Evolutionary conservation across 2,113 vertebrate genomes (phyloP).

Genomic region (Channa maculata): DNA sequence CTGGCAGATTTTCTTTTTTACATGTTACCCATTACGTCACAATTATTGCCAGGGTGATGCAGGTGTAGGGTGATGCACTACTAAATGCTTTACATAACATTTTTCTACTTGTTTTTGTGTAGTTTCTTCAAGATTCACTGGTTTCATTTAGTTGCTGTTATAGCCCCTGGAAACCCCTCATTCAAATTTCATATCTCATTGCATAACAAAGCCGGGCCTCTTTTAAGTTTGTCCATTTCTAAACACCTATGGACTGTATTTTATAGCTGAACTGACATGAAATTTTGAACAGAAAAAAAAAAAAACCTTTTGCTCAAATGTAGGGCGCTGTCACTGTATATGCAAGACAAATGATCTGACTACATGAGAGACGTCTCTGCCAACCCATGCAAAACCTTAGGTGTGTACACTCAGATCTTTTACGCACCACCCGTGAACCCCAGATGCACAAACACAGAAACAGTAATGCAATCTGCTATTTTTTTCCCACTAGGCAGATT

Average conservation of each 20-base stretch:
- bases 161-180: conserved; percentile 12
- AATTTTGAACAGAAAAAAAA: conserved; percentile 45
- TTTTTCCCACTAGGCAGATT: conserved; percentile 78
- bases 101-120: conserved; percentile 2
- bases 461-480: conserved; percentile 77
- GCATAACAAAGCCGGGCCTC: conserved; percentile 7
- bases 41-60: too few relatives aligned
- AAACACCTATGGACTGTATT: conserved; percentile 34
- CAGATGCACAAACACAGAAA: conserved; percentile 83
- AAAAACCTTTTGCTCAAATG: conserved; percentile 40
- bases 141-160: not conserved
- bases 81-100: not conserved
- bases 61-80: not conserved
- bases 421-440: conserved; percentile 79
- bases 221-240: conserved; percentile 16
- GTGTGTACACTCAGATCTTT: conserved; percentile 79
- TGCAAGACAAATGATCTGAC: conserved; percentile 77
- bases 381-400: conserved; percentile 79
- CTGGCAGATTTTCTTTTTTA: too few relatives aligned
- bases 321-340: conserved; percentile 58
- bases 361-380: conserved; percentile 76
- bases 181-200: conserved; percentile 11
- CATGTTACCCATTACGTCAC: too few relatives aligned
- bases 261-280: conserved; percentile 22
- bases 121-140: not conserved